A percentile compares a stretch with the other conserved stretches of the same genome.
Conservation (phyloP, 92 coral and sea anemone genomes). For the Blastomussa wellsi region DNA sequence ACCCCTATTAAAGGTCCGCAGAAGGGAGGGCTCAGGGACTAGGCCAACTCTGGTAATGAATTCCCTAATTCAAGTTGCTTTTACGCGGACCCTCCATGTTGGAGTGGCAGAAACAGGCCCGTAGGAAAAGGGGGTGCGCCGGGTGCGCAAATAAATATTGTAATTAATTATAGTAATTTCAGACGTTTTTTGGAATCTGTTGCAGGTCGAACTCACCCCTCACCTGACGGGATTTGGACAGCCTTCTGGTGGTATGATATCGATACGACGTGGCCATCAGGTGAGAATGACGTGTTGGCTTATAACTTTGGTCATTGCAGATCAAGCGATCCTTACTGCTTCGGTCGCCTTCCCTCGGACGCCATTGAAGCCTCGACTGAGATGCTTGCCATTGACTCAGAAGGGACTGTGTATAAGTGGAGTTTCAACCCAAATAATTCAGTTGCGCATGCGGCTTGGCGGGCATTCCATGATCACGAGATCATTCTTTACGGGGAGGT, state of each 20-base stretch:
- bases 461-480: constrained; percentile 71
- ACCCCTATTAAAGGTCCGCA: no score
- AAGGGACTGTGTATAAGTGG: constrained; percentile 55
- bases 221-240: constrained; percentile 52
- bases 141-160: no score
- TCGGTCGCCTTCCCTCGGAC: constrained; percentile 66
- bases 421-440: constrained; percentile 45
- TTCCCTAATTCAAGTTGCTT: no score
- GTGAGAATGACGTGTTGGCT: constrained; percentile 57
- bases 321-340: constrained; percentile 57
- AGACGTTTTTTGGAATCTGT: not conserved
- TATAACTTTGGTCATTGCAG: constrained; percentile 59
- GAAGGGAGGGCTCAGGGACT: no score
- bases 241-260: constrained; percentile 78
- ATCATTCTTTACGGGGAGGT: constrained; percentile 17
- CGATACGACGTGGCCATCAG: constrained; percentile 48
- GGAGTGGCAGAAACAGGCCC: no score
- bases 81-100: no score
- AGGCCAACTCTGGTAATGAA: no score
- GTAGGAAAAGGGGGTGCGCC: no score
- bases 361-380: constrained; percentile 58
- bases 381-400: constrained; percentile 66
- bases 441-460: constrained; percentile 67
- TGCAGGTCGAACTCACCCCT: not conserved
- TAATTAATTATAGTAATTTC: no score